Evolutionary conservation across 2,888 invertebrate species (phyloP).

Genomic region (Nephrotoma guestfalica): DNA sequence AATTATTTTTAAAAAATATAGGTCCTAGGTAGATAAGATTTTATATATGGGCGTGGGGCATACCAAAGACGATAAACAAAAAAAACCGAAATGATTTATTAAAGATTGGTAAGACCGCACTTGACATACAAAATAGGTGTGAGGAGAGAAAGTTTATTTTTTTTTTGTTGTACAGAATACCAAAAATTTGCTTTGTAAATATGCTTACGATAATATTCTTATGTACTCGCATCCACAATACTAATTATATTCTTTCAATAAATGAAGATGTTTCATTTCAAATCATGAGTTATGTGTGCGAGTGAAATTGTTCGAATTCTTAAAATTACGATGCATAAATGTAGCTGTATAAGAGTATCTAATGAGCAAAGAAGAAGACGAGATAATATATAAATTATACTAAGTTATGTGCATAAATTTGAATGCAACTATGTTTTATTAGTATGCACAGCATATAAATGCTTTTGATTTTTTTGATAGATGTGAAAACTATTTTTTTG

Average conservation of each 20-base stretch:
- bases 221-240: neutral
- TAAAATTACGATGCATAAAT: neutral
- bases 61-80: neutral
- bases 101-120: neutral
- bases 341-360: neutral
- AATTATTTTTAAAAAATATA: too few species aligned
- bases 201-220: neutral
- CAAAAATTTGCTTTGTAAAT: neutral
- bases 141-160: neutral
- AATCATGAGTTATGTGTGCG: neutral
- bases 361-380: neutral
- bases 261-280: neutral
- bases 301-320: neutral
- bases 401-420: neutral
- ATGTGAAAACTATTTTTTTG: neutral
- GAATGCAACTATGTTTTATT: neutral
- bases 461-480: neutral
- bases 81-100: neutral
- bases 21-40: neutral
- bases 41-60: too few species aligned
- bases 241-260: neutral
- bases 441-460: neutral
- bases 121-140: neutral
- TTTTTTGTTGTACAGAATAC: neutral
- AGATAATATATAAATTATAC: neutral